Percentiles rank a stretch among this genome's conserved stretches.
Evolutionary conservation across 2,113 vertebrate species (phyloP).

Genomic region (Dromaius novaehollandiae): DNA sequence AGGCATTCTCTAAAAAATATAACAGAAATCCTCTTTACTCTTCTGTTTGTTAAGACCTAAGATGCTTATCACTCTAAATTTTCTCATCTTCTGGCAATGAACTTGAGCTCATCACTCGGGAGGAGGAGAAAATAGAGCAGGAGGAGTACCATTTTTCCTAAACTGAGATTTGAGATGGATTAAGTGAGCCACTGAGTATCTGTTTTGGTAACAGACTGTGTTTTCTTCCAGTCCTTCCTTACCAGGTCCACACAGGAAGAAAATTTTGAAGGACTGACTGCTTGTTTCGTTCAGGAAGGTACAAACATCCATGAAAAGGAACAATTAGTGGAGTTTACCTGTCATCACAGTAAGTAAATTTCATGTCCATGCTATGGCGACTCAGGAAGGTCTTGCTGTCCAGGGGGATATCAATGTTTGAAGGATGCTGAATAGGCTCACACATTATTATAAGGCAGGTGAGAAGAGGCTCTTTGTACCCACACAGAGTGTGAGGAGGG

Average conservation of each 20-base stretch:
- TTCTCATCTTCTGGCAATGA: neutral
- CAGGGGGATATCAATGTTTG: slow-evolving; percentile 90
- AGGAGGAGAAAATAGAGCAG: neutral
- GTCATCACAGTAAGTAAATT: slow-evolving; percentile 94
- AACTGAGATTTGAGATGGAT: neutral
- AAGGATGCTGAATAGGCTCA: slow-evolving; percentile 92
- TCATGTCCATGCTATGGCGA: slow-evolving; percentile 98
- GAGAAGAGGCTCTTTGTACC: slow-evolving; percentile 88
- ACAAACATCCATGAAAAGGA: neutral
- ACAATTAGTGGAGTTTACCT: slow-evolving; percentile 73
- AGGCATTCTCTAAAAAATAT: fast-evolving
- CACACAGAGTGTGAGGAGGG: slow-evolving; percentile 81
- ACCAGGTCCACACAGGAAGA: neutral
- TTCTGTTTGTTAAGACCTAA: neutral
- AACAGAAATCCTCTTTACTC: neutral
- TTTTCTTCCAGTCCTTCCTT: neutral
- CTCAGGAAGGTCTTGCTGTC: slow-evolving; percentile 94
- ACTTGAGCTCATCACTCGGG: neutral
- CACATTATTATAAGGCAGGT: slow-evolving; percentile 93
- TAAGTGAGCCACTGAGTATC: neutral
- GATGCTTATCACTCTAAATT: neutral
- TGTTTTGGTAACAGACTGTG: neutral
- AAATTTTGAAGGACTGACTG: neutral
- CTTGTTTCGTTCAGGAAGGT: neutral
- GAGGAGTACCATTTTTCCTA: neutral